These are phyloP conservation scores for Acrobasis repandana DNA, from an alignment of 2,888 invertebrate species.

Conservation along the genomic window DNA sequence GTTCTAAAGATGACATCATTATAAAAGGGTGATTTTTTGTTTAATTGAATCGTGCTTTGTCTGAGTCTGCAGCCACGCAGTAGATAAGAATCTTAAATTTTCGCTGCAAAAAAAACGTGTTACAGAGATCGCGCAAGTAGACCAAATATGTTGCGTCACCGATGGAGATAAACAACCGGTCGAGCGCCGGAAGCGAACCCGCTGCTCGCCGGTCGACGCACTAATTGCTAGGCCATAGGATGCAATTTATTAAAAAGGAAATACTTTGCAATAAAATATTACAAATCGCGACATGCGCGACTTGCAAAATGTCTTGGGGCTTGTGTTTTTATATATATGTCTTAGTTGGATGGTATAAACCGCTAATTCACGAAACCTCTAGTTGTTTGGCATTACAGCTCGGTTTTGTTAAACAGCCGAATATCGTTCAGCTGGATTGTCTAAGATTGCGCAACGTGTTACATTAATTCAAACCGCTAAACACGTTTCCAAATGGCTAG, in stretches of 20 bases:
- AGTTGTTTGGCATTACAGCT: too few relatives aligned
- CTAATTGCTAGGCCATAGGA: slow-evolving; percentile 20
- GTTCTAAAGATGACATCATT: neutral
- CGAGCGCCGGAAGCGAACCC: slow-evolving; percentile 41
- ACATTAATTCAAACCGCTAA: too few relatives aligned
- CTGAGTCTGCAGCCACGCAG: neutral
- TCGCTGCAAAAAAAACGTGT: slow-evolving; percentile 35
- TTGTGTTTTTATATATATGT: too few relatives aligned
- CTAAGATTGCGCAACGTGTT: too few relatives aligned
- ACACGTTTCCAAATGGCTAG: too few relatives aligned
- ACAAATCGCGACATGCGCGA: too few relatives aligned
- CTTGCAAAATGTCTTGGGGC: too few relatives aligned
- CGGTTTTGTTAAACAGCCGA: too few relatives aligned
- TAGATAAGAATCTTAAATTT: slow-evolving; percentile 21
- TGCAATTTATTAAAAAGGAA: neutral
- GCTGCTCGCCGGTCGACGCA: slow-evolving; percentile 27
- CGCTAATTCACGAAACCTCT: too few relatives aligned
- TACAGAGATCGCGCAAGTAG: slow-evolving; percentile 45
- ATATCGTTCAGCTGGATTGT: too few relatives aligned
- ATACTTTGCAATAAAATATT: too few relatives aligned
- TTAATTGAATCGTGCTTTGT: neutral
- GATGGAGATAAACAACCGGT: slow-evolving; percentile 32
- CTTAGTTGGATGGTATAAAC: too few relatives aligned
- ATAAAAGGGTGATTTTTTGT: neutral
- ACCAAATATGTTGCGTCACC: slow-evolving; percentile 41